Base-by-base conservation (phyloP, 2,888 invertebrate genomes). In the Clistopyga incitator region DNA sequence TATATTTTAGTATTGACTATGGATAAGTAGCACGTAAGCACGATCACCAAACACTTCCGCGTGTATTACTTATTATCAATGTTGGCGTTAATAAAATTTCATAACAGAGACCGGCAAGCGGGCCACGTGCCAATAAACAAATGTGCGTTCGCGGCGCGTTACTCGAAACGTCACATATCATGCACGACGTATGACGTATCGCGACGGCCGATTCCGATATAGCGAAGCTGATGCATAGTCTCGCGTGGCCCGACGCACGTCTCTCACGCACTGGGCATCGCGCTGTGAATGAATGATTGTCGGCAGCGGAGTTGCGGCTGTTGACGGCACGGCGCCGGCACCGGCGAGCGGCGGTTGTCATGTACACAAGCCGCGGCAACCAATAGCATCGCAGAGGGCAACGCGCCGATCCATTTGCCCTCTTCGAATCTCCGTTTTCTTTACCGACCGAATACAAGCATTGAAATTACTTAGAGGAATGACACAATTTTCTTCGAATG, bases 321-420 rank as follows among this genome's bases (percentile, higher is more conserved):
- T 80, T 82, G 64, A 74, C 78, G 82, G 71, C 78, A 56, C 65
- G 75, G 83, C 81, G 78, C 84, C 84, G 84, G 81, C 68, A 80
- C 68, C 76, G 72, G 47, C 38, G 61, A 38, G 38, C 38, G 64
- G 20, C 72, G 80, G 83, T 83, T 83, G 83, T 83, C 83, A 83
- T 83, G 83, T 83, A 83, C 83, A 83, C 83, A 83, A 83, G 38
- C 59, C 65, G 61, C 18, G 68, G 54, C 83, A 80, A 80, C 83
- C 83, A 83, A 83, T 83, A 15, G 52, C 18, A 71, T 75, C 65
- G n/a, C 50, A 75, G 78, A 23, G 13, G 15, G 25, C 15, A 38
- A 38, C 45, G 38, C 75, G 64, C 47, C 75, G 20, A 64, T 70
- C 61, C 42, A 59, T 52, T 56, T 50, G 38, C 42, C 20, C 64